Base-by-base conservation (phyloP, 2,113 vertebrate species). In the Solea senegalensis region DNA sequence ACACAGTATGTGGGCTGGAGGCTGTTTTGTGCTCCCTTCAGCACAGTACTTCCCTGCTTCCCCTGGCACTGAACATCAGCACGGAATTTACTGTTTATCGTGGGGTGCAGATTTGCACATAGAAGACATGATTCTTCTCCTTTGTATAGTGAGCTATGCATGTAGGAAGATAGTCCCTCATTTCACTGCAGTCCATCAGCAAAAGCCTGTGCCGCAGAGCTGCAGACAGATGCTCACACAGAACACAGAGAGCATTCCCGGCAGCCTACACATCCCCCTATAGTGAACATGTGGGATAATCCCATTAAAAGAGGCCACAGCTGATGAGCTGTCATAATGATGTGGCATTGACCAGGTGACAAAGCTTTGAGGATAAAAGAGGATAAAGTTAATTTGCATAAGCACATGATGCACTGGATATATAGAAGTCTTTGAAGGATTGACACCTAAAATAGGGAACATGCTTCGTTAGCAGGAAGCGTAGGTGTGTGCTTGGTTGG, bases 221-320 rank as follows among this genome's bases (percentile, higher is more conserved):
- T 3, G 74, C 61, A 73, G 46, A 61, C 78, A 68, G 82, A 87
- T 81, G 69, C 65, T 50, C 52, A 66, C 68, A 71, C 40, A 60
- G 59, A 28, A 46, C 61, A 65, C 56, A 64, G 71, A 76, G 65
- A 74, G 70, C 5, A 60, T 67, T 85, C 68, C 56, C 59, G 48
- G 56, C 80, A 77, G 60, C 82, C 76, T 71, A 77, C 80, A 78
- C 60, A 58, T 66, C 39, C 53, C 66, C 71, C 73, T 78, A 58
- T 69, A 60, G 81, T 74, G 71, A 85, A 80, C 80, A 80, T 79
- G 84, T 85, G 67, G 78, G 74, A 78, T 88, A 88, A 91, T 89
- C 85, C 70, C 44, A 84, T 87, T 82, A 73, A 55, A 13, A 48
- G 51, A 69, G 70, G 75, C 79, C 70, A 53, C 68, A 46, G 73